phyloP scores from a whole-genome alignment of 2,888 invertebrate species.

The Orthonevra nobilis region DNA sequence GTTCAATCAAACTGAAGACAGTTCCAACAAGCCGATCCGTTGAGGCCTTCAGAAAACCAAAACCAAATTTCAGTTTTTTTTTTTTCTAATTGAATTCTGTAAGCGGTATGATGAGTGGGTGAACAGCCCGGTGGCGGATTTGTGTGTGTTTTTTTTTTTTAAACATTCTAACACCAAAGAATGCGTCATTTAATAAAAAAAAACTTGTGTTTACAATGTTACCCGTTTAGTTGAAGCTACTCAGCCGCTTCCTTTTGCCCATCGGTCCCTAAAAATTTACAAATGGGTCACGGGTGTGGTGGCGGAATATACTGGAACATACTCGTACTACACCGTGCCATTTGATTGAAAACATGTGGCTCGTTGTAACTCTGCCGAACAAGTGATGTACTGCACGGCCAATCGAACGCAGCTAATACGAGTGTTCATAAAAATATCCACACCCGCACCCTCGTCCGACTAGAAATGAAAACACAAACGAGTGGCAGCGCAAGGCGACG shows the following conservation, averaged over 20 bases:
- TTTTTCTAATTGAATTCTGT: constrained; percentile 12
- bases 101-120: constrained; percentile 37
- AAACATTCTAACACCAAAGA: constrained; percentile 23
- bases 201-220: constrained; percentile 51
- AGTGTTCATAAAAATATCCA: constrained; percentile 56
- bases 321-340: background rate
- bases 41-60: constrained; percentile 22
- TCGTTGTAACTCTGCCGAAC: constrained; percentile 36
- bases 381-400: constrained; percentile 13
- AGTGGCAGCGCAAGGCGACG: background rate
- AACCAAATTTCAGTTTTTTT: background rate
- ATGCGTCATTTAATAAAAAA: constrained; percentile 42
- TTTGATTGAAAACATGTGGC: constrained; percentile 52
- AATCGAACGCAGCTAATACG: constrained; percentile 31
- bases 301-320: background rate
- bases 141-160: constrained; percentile 1
- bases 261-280: background rate
- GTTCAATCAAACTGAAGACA: constrained; percentile 47
- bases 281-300: constrained; percentile 42
- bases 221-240: background rate
- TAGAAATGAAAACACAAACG: too few species aligned
- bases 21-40: constrained; percentile 21
- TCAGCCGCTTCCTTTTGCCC: background rate
- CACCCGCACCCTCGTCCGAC: background rate
- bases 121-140: constrained; percentile 21